Percentiles rank a stretch among this genome's conserved stretches.
These are phyloP conservation scores for Diuraphis noxia DNA, from an alignment of 1,140 invertebrate species.

Conservation along the genomic window DNA sequence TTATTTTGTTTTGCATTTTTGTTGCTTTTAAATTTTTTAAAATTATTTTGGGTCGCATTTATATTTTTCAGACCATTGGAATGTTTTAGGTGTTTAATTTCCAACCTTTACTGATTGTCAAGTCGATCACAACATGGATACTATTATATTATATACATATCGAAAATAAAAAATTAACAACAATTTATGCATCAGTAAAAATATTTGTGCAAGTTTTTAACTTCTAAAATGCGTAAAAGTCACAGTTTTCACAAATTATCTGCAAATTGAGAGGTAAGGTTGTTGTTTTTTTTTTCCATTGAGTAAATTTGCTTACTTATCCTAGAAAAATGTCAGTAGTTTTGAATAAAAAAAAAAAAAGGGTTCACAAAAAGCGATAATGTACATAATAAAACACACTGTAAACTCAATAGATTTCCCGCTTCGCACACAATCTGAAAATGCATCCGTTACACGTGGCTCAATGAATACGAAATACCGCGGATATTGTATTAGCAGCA, in stretches of 20 bases:
- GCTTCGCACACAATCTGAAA: neutral
- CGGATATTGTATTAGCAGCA: neutral
- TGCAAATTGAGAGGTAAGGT: neutral
- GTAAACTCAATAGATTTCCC: constrained; percentile 2
- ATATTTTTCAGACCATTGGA: too few species aligned
- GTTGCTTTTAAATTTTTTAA: too few species aligned
- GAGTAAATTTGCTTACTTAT: neutral
- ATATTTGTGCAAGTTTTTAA: neutral
- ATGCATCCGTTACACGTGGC: neutral
- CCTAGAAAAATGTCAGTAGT: neutral
- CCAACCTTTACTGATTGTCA: too few species aligned
- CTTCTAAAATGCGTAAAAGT: neutral
- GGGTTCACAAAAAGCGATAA: neutral
- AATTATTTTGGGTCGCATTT: too few species aligned
- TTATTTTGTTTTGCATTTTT: too few species aligned
- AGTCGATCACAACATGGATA: too few species aligned
- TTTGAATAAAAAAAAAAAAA: neutral
- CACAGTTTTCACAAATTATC: neutral
- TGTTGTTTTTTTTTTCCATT: neutral
- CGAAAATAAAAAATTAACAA: neutral
- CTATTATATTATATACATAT: too few species aligned
- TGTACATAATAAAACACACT: constrained; percentile 5
- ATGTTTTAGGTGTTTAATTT: too few species aligned
- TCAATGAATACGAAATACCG: neutral
- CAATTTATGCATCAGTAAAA: neutral